Percentiles rank a stretch among this genome's conserved stretches.
Evolutionary conservation across 1,140 invertebrate species (phyloP).

Genomic region (Drosophila ogumai): DNA sequence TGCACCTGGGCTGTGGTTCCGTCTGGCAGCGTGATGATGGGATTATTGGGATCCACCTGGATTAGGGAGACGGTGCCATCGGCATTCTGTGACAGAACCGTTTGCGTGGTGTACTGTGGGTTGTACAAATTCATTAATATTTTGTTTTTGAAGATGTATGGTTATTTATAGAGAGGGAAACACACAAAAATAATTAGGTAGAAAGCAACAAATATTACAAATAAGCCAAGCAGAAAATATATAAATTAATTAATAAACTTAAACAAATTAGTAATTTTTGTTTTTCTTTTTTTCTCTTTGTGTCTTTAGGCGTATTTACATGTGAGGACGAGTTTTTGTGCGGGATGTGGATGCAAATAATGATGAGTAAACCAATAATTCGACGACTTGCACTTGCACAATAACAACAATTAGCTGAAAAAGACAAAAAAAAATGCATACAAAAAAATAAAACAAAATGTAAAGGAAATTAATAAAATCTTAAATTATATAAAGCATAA

Average conservation of each 20-base stretch:
- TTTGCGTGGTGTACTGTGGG: constrained; percentile 91
- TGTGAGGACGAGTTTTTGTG: constrained; percentile 15
- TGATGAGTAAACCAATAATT: constrained; percentile 39
- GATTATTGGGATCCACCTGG: constrained; percentile 97
- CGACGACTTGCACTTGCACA: constrained; percentile 18
- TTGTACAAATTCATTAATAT: not conserved
- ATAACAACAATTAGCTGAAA: constrained; percentile 24
- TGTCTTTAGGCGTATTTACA: constrained; percentile 29
- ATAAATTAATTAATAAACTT: not conserved
- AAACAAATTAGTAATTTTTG: not conserved
- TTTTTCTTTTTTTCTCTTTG: not conserved
- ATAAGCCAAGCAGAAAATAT: constrained; percentile 5
- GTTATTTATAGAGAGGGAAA: not conserved
- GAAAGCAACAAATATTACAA: not conserved
- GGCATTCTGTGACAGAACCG: constrained; percentile 97
- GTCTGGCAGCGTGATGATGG: constrained; percentile 97
- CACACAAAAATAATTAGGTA: not conserved
- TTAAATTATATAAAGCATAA: constrained; percentile 28
- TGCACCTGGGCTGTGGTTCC: constrained; percentile 97
- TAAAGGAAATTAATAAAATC: not conserved
- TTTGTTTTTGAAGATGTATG: too few relatives aligned
- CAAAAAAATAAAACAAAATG: constrained; percentile 34
- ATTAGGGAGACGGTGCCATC: constrained; percentile 98
- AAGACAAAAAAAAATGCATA: constrained; percentile 13
- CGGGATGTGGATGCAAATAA: constrained; percentile 40